Base-by-base conservation (phyloP, 2,113 vertebrate genomes). In the Paramisgurnus dabryanus region DNA sequence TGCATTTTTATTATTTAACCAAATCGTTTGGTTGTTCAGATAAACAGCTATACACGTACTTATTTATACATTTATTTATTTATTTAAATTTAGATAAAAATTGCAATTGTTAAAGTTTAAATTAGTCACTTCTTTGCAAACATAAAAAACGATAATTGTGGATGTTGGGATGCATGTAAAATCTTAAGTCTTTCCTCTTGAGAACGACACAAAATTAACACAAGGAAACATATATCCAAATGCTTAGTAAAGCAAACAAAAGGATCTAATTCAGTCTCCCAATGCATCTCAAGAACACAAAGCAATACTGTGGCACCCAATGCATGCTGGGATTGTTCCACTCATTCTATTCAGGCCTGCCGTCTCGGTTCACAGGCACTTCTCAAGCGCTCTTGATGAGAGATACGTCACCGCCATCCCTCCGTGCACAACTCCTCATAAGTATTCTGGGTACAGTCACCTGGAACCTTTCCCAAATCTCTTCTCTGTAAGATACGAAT, bases 391-490 rank as follows among this genome's bases (percentile, higher is more conserved):
- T 57, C 8, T 65, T 80, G 13, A 72, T 45, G 9, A 66, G 41
- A 40, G 73, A 18, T 61, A 77, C 67, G 73, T 80, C 73, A 84
- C 58, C 78, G 64, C n/a, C 60, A 55, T 45, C 72, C 55, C 78
- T 66, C 61, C 43, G 47, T 9, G 45, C 67, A 70, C 61, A 79
- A 50, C 49, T 13, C 12, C 73, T 80, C 41, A 80, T 81, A 57
- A 78, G 79, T 57, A 78, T 81, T 80, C 79, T 15, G 79, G 39
- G 63, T 64, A 73, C 67, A 67, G 67, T 68, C 40, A 68, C 81
- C 71, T 75, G 74, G 68, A 64, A 60, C 43, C n/a, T 72, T 65
- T 43, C 15, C 79, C 69, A 11, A 55, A 57, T n/a, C 34, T 53
- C 39, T 27, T 61, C 71, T 49, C 58, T 69, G 43, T 65, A 67